Base-by-base conservation (phyloP, 1,140 invertebrate species). In the Pseudobourletiella spinata region DNA sequence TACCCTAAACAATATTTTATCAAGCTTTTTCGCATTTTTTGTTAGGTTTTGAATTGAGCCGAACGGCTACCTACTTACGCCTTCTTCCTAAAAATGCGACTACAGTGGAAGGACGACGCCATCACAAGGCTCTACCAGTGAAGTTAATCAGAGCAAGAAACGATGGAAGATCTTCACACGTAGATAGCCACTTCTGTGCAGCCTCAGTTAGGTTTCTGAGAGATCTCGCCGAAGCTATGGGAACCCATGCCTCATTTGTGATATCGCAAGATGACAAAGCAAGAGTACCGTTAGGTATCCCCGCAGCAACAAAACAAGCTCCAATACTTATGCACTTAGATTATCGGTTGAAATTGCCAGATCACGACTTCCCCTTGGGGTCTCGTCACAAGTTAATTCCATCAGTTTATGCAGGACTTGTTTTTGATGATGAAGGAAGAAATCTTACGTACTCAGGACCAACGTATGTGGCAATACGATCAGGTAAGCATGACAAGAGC, bases 281-380 rank as follows among this genome's bases (percentile, higher is more conserved):
- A 18, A 60, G 74, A 14, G 72, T 78, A 0, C 75, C 76, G 24
- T 68, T 78, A 30, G 76, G 76, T 25, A 57, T 75, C 22, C 73
- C 74, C 54, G 76, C 74, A 55, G 76, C 72, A 43, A 76, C 75
- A 26, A 74, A 72, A 59, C 74, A 77, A 66, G 61, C 70, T 20
- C 68, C 68, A 14, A 35, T 73, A 2, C 46, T 76, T 64, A 76
- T 76, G 73, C 70, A 74, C 68, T 54, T 77, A 43, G 73, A 77
- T 48, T 77, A 76, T 64, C 46, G 66, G 58, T 64, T 77, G 3
- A 59, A 35, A 42, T 68, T 77, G 24, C 73, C 76, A 44, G 74
- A 77, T 69, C 75, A 77, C 71, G 76, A 78, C 66, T 78, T 70
- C 65, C 72, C 76, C 11, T 67, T 76, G 65, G 75, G 72, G 26